Base-by-base conservation (phyloP, 2,888 invertebrate genomes). In the Lobophora halterata region DNA sequence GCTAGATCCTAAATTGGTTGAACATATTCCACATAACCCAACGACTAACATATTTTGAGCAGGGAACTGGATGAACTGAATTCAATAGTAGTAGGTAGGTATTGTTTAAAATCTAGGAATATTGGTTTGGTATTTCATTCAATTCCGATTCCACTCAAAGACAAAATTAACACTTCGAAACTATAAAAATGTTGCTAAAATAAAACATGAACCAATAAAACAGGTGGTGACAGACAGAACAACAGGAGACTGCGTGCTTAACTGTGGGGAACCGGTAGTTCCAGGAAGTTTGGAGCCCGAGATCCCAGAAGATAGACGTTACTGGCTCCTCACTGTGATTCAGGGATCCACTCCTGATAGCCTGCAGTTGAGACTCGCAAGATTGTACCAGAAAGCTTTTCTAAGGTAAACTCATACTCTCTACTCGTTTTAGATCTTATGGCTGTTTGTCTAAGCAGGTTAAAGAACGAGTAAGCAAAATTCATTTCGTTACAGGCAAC, bases 321-420 rank as follows among this genome's bases (percentile, higher is more conserved):
- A 94, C 78, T 96, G 95, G 95, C 80, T 96, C 34, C 72, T 95
- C 17, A 96, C 95, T 1, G 93, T 95, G 34, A 89, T 95, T 52
- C 88, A 90, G 30, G 91, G 85, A 48, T 58, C 83, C 54, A 71
- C 91, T 40, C 89, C 89, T 41, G 90, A 91, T 28, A 91, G 93
- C 61, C 85, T 95, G 21, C 94, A 94, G 74, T 87, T 93, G 49
- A 91, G 91, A 68, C 82, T 95, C 42, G 94, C 94, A 1, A 90
- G 92, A 57, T 80, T 95, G 14, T 96, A 95, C 77, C 92, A 92
- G 58, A 91, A 92, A 42, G 95, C 95, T 4, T 95, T 96, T 70
- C 89, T 93, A 44, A 92, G 95, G 93, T 93, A 55, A 49, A 40
- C 24, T 9, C 5, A 16, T 8, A 5, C 11, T 8, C 11, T 13